These are phyloP conservation scores for Toxonevra muliebris DNA, from an alignment of 2,888 invertebrate species.

Conservation along the genomic window DNA sequence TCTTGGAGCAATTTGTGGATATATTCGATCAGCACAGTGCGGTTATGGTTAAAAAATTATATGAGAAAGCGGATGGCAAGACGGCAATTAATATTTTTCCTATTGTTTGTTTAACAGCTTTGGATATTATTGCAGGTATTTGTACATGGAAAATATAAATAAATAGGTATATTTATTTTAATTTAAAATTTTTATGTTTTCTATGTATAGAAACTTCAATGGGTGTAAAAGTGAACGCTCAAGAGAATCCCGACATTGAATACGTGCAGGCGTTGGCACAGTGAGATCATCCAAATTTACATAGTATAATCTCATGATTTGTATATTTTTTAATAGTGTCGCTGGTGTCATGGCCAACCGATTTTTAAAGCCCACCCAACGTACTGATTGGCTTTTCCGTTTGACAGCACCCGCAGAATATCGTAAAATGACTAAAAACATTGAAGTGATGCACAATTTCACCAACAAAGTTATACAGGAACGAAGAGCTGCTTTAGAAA, in stretches of 20 bases:
- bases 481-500: slow-evolving; percentile 44
- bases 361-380: slow-evolving; percentile 53
- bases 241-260: slow-evolving; percentile 71
- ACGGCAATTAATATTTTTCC: slow-evolving; percentile 70
- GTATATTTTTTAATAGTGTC: slow-evolving; percentile 43
- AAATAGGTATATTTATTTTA: neutral
- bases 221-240: slow-evolving; percentile 64
- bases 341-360: slow-evolving; percentile 50
- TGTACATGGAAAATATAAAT: neutral
- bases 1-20: slow-evolving; percentile 77
- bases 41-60: slow-evolving; percentile 69
- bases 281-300: no score
- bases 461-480: slow-evolving; percentile 52
- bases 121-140: slow-evolving; percentile 69
- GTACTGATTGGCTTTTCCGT: slow-evolving; percentile 51
- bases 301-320: slow-evolving; percentile 38
- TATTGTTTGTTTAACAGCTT: slow-evolving; percentile 69
- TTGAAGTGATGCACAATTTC: slow-evolving; percentile 55
- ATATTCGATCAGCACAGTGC: slow-evolving; percentile 69
- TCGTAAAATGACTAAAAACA: slow-evolving; percentile 45
- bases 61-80: slow-evolving; percentile 63
- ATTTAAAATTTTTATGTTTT: neutral
- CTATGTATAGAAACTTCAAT: slow-evolving; percentile 58
- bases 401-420: slow-evolving; percentile 46
- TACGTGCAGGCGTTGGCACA: slow-evolving; percentile 79